These are phyloP conservation scores for Remorina albescens DNA, from an alignment of 2,797 vertebrate genomes.

Conservation along the genomic window DNA sequence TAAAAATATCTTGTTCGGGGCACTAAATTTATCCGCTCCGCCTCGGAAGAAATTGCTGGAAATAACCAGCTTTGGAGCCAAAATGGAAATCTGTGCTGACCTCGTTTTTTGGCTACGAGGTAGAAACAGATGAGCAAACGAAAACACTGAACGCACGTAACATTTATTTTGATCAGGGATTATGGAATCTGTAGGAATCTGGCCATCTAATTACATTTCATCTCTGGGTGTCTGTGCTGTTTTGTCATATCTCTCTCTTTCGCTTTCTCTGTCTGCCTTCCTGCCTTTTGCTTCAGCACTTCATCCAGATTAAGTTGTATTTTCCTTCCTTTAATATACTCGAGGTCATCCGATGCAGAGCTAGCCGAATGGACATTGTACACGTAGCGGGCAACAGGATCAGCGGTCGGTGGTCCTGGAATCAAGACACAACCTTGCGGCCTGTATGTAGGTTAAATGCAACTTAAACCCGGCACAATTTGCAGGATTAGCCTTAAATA, in stretches of 20 bases:
- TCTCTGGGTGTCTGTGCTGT: conserved; percentile 24
- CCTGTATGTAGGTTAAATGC: conserved; percentile 66
- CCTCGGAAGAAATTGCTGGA: conserved; percentile 64
- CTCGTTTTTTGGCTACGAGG: conserved; percentile 63
- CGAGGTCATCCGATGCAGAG: conserved; percentile 42
- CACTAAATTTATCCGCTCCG: conserved; percentile 71
- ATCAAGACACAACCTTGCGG: conserved; percentile 35
- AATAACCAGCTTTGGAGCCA: conserved; percentile 70
- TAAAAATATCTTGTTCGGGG: conserved; percentile 67
- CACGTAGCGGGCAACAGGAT: conserved; percentile 23
- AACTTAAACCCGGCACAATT: conserved; percentile 69
- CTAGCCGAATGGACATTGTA: conserved; percentile 41
- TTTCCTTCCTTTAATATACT: conserved; percentile 46
- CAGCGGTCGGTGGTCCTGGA: conserved; percentile 49
- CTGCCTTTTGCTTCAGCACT: conserved; percentile 31
- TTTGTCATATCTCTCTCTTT: conserved; percentile 23
- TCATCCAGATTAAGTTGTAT: conserved; percentile 72
- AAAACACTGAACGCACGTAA: conserved; percentile 54
- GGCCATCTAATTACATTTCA: conserved; percentile 46
- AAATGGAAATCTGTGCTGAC: conserved; percentile 72
- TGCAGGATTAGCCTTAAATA: conserved; percentile 69
- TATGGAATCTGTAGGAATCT: conserved; percentile 60
- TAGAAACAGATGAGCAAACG: conserved; percentile 61
- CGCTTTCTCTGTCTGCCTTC: background rate
- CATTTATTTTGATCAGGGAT: conserved; percentile 71